Evolutionary conservation across 2,113 vertebrate genomes (phyloP), one percentile per base, ranked within the genome.

Genomic region (Myotis brandtii): DNA sequence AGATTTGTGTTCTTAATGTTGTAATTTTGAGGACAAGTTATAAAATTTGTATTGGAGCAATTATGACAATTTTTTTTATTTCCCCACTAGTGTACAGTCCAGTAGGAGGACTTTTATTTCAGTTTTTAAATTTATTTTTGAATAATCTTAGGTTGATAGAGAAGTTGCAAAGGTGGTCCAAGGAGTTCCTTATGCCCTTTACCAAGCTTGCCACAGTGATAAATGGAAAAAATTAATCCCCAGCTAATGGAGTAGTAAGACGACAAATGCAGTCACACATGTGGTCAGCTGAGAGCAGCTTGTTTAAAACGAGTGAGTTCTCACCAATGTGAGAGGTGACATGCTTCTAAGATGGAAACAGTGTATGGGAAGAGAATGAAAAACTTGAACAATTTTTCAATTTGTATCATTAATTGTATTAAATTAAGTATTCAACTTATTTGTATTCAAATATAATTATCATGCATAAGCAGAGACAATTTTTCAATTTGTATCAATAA

Each of bases 361-460:
- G 11, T 64, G 9, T 66, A 17, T 11, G 10, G 9, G 1, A 73
- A 93, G 21, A 77, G 23, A n/a, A 87, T 87, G 16, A 52, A 93
- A 87, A 73, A 80, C 32, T 32, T 69, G 18, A 96, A 16, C 2
- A 77, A 12, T n/a, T 59, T 97, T 64, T 40, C 16, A 88, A 10
- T 32, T 50, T 69, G 12, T 88, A 92, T 27, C 75, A 7, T 76
- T n/a, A 89, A 30, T 46, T 93, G 9, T 86, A 89, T 70, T 93
- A 37, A 1, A 34, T 76, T 82, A 86, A 86, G n/a, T 79, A 67
- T 56, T 86, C 18, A 81, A 32, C 10, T 50, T 81, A n/a, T 27
- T 56, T 32, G 16, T 72, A 40, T 85, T n/a, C 67, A 48, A 62
- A 64, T 86, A 73, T 62, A 90, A 94, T 67, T 79, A 91, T 72